A percentile compares a stretch with the other conserved stretches of the same genome.
Evolutionary conservation across 2,888 invertebrate genomes (phyloP).

Genomic region (Drosophila mayaguana): DNA sequence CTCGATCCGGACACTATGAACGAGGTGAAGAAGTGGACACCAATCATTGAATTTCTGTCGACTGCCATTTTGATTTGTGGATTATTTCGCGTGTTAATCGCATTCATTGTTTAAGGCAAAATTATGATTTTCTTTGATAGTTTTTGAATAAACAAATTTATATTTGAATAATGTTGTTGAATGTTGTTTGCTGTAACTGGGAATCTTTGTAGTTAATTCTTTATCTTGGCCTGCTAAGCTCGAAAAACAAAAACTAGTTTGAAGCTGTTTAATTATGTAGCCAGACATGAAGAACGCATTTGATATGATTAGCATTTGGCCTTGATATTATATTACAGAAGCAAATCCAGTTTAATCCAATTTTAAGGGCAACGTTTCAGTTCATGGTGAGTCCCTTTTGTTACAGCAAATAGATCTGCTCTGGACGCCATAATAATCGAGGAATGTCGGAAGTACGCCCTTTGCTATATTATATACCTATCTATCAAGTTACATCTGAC

Average conservation of each 20-base stretch:
- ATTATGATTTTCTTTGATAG: neutral
- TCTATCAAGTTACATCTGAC: neutral
- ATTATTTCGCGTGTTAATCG: neutral
- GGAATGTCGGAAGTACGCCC: conserved; percentile 28
- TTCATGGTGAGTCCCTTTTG: conserved; percentile 51
- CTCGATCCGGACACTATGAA: neutral
- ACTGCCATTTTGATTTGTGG: conserved; percentile 27
- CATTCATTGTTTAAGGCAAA: neutral
- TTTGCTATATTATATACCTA: neutral
- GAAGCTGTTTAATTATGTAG: neutral
- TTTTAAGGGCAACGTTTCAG: conserved; percentile 20
- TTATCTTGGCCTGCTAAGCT: neutral
- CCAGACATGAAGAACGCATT: neutral
- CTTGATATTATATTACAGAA: conserved; percentile 41
- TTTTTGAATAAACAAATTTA: neutral
- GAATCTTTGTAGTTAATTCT: conserved; percentile 11
- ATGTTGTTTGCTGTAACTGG: conserved; percentile 9
- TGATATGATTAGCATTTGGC: conserved; percentile 44
- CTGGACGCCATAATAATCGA: neutral
- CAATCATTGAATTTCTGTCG: conserved; percentile 31
- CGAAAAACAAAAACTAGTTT: conserved; percentile 26
- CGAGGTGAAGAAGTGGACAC: conserved; percentile 42
- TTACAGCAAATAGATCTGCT: conserved; percentile 2
- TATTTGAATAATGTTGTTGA: neutral
- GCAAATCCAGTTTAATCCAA: conserved; percentile 3